A percentile compares a stretch with the other conserved stretches of the same genome.
These are phyloP conservation scores for Rhipidura dahli DNA, from an alignment of 2,113 vertebrate species.

Conservation along the genomic window DNA sequence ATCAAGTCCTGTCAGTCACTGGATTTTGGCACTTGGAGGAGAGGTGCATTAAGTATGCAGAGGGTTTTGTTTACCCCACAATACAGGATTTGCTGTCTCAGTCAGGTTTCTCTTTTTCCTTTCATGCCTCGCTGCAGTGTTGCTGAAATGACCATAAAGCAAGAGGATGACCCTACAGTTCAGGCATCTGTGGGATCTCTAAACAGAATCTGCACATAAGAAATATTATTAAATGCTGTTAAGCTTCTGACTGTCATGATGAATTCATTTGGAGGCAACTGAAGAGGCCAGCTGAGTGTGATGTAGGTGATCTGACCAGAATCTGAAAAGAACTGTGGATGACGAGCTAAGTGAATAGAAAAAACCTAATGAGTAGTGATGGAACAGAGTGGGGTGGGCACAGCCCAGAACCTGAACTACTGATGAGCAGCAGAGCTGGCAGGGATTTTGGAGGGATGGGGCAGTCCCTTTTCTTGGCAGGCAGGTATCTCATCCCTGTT, in stretches of 20 bases:
- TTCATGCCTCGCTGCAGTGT: neutral
- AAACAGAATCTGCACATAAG: neutral
- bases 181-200: neutral
- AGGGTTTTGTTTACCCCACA: neutral
- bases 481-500: neutral
- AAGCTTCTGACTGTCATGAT: neutral
- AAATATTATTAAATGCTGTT: constrained; percentile 17
- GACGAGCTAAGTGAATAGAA: neutral
- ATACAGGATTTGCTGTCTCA: neutral
- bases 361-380: neutral
- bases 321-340: neutral
- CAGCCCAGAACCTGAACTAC: neutral
- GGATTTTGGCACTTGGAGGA: neutral
- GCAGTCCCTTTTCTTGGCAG: neutral
- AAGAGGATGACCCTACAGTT: neutral
- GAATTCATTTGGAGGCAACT: neutral
- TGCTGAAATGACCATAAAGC: neutral
- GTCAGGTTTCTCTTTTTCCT: neutral
- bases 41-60: neutral
- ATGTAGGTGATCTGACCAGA: neutral
- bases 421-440: neutral
- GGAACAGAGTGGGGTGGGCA: neutral
- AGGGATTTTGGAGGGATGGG: neutral
- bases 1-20: neutral
- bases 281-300: neutral